phyloP scores from a whole-genome alignment of 2,113 vertebrate species.

The Empidonax traillii region DNA sequence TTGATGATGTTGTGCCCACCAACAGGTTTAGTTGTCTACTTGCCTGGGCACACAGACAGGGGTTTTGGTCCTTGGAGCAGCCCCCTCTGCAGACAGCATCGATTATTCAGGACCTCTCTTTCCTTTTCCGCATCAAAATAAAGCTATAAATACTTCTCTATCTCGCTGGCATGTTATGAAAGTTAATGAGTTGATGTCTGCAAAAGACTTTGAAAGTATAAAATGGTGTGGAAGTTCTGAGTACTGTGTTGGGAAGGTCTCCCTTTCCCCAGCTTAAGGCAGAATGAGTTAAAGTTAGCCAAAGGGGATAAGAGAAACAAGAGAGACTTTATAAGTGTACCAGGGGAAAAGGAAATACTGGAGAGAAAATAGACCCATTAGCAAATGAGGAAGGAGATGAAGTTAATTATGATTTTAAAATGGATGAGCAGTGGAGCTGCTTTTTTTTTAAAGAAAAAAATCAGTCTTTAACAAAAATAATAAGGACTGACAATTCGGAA shows the following conservation, averaged over 20 bases:
- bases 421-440: conserved; percentile 61
- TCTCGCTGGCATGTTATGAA: not conserved
- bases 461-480: conserved; percentile 38
- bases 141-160: not conserved
- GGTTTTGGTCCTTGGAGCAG: not conserved
- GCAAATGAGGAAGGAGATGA: conserved; percentile 73
- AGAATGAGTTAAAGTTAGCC: conserved; percentile 59
- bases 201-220: conserved; percentile 19
- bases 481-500: conserved; percentile 33
- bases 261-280: not conserved
- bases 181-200: conserved; percentile 31
- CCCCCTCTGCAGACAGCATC: not conserved
- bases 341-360: conserved; percentile 53
- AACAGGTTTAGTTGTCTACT: not conserved
- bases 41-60: not conserved
- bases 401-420: conserved; percentile 75
- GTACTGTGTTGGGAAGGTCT: not conserved
- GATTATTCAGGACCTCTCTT: not conserved
- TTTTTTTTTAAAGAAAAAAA: conserved; percentile 40
- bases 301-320: conserved; percentile 21
- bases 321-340: conserved; percentile 28
- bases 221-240: not conserved
- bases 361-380: conserved; percentile 68
- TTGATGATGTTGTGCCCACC: not conserved
- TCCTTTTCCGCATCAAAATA: conserved; percentile 28